A percentile compares a stretch with the other conserved stretches of the same genome.
Evolutionary conservation across 2,888 invertebrate genomes (phyloP).

Genomic region (Germaria angustata): DNA sequence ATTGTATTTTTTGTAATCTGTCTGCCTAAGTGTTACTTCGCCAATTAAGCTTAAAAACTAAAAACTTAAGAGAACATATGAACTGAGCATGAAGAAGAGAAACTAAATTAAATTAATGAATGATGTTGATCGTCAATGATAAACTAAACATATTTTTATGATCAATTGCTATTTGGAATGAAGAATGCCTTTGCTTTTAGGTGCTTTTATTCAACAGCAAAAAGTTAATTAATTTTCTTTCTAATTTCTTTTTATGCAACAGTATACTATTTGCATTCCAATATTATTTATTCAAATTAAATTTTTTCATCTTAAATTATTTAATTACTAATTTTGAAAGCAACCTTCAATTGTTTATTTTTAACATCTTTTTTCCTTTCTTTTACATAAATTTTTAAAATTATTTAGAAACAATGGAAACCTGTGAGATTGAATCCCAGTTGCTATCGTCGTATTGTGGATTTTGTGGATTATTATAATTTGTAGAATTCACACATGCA

Average conservation of each 20-base stretch:
- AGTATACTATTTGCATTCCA: conserved; percentile 43
- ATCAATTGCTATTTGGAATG: conserved; percentile 47
- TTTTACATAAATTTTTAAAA: conserved; percentile 69
- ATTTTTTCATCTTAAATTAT: conserved; percentile 4
- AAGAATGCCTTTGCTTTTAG: conserved; percentile 50
- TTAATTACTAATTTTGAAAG: conserved; percentile 6
- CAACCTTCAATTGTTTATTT: conserved; percentile 67
- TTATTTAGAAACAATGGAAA: conserved; percentile 79
- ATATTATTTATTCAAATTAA: conserved; percentile 23
- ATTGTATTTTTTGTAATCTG: conserved; percentile 60
- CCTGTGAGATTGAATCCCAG: conserved; percentile 80
- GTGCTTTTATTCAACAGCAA: conserved; percentile 54
- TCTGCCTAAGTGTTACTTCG: conserved; percentile 55
- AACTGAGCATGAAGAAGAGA: conserved; percentile 37
- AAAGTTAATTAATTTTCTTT: neutral
- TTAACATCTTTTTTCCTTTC: conserved; percentile 70
- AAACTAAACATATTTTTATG: conserved; percentile 17
- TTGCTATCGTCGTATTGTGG: conserved; percentile 79
- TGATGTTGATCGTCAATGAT: conserved; percentile 47
- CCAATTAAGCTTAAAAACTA: conserved; percentile 50
- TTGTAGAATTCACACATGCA: conserved; percentile 68
- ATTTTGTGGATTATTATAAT: conserved; percentile 79
- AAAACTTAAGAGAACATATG: conserved; percentile 23
- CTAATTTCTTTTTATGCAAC: neutral
- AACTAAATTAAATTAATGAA: conserved; percentile 21